Evolutionary conservation across 2,113 vertebrate species (phyloP).

Genomic region (Hippocampus abdominalis): DNA sequence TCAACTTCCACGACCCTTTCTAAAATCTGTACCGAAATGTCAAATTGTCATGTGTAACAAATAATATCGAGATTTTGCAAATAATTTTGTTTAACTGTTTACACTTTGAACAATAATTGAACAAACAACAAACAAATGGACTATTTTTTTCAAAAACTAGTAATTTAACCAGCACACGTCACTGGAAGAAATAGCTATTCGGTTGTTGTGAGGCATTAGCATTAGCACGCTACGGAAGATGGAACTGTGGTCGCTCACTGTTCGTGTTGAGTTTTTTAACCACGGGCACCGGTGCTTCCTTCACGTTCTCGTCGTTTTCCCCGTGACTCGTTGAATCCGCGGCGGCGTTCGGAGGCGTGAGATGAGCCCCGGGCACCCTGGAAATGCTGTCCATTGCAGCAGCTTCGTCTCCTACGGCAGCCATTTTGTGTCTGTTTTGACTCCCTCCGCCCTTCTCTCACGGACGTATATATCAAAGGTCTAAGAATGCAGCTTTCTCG

Average conservation of each 20-base stretch:
- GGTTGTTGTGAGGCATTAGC: slow-evolving; percentile 25
- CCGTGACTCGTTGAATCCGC: neutral
- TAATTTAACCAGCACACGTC: no score
- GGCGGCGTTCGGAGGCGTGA: slow-evolving; percentile 26
- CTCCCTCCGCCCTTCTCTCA: slow-evolving; percentile 38
- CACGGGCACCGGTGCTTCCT: slow-evolving; percentile 26
- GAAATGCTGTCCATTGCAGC: slow-evolving; percentile 67
- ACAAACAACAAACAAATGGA: no score
- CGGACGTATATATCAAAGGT: slow-evolving; percentile 10
- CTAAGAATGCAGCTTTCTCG: no score
- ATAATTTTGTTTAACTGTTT: no score
- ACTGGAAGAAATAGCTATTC: neutral
- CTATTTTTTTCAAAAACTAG: neutral
- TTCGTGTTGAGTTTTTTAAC: slow-evolving; percentile 58
- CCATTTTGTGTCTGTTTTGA: slow-evolving; percentile 66
- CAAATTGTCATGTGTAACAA: no score
- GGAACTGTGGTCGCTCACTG: slow-evolving; percentile 44
- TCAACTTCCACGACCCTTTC: no score
- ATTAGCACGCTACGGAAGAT: slow-evolving; percentile 31
- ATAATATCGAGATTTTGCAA: no score
- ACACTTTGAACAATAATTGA: no score
- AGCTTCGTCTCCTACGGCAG: slow-evolving; percentile 67
- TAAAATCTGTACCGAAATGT: no score
- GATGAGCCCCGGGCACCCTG: slow-evolving; percentile 41
- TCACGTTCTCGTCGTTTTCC: slow-evolving; percentile 29